Base-by-base conservation (phyloP, 2,888 invertebrate species). In the Cantharis nigra region DNA sequence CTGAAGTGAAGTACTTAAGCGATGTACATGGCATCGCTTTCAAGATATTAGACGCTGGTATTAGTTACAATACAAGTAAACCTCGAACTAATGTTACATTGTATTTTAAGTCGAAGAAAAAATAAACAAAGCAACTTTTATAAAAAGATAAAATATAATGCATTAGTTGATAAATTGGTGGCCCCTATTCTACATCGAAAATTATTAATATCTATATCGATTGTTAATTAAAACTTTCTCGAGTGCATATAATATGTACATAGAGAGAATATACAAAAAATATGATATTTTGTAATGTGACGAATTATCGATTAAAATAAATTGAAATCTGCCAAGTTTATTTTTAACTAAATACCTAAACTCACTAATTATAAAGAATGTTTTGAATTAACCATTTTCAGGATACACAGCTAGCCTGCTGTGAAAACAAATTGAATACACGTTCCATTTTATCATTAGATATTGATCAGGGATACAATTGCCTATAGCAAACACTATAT, bases 21-120 rank as follows among this genome's bases (percentile, higher is more conserved):
- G 69, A 69, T 63, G 69, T 74, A 74, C 74, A 69, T 63, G 74
- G 63, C 63, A 74, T 74, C 33, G 74, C 74, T 74, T 74, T 74
- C 62, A 74, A 49, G 69, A 63, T 69, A 74, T 74, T 69, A 62
- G 69, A 74, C 30, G 49, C 28, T 62, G 28, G 72, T 64, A 67
- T 67, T 67, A 23, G 65, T 67, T 67, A 67, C 65, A 67, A 67
- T 67, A 26, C 65, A 67, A 67, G 65, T 67, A 67, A 23, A 67
- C 23, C 65, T 67, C 65, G n/a, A 23, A 23, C 20, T 26, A 67
- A 11, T 67, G 18, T 26, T 67, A 23, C 26, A 67, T 26, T 67
- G 49, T 49, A 49, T 49, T 33, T 33, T 49, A 49, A 49, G 49
- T 49, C 49, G 7, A 11, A 30, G 33, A 49, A 49, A 49, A 49